Evolutionary conservation across 2,113 vertebrate species (phyloP).

Genomic region (Salvelinus fontinalis): DNA sequence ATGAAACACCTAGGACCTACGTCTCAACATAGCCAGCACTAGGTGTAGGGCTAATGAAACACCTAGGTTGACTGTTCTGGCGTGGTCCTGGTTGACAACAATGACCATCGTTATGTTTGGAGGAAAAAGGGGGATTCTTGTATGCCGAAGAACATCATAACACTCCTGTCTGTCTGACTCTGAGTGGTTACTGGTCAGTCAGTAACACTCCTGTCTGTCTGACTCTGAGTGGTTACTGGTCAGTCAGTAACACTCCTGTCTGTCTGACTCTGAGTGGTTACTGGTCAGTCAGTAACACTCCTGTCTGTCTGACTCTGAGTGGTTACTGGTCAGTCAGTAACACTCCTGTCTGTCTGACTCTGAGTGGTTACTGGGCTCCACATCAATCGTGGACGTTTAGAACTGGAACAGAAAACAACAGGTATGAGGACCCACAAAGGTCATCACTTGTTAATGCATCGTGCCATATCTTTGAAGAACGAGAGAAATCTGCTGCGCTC

Average conservation of each 20-base stretch:
- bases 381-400: conserved; percentile 58
- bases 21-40: too few relatives aligned
- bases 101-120: too few relatives aligned
- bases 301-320: conserved; percentile 32
- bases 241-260: too few relatives aligned
- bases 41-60: too few relatives aligned
- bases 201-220: too few relatives aligned
- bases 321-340: conserved; percentile 55
- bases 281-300: conserved; percentile 19
- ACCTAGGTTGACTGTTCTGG: too few relatives aligned
- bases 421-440: conserved; percentile 4
- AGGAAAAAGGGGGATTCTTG: too few relatives aligned
- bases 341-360: too few relatives aligned
- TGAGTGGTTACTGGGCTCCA: conserved; percentile 60
- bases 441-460: conserved; percentile 23
- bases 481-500: conserved; percentile 4
- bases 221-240: too few relatives aligned
- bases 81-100: too few relatives aligned
- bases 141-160: too few relatives aligned
- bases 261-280: conserved; percentile 59
- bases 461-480: neutral
- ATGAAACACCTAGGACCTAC: too few relatives aligned
- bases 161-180: neutral
- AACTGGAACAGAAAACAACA: conserved; percentile 31
- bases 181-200: conserved; percentile 63